Base-by-base conservation (phyloP, 64 coral and sea anemone species). In the Dendronephthya gigantea region DNA sequence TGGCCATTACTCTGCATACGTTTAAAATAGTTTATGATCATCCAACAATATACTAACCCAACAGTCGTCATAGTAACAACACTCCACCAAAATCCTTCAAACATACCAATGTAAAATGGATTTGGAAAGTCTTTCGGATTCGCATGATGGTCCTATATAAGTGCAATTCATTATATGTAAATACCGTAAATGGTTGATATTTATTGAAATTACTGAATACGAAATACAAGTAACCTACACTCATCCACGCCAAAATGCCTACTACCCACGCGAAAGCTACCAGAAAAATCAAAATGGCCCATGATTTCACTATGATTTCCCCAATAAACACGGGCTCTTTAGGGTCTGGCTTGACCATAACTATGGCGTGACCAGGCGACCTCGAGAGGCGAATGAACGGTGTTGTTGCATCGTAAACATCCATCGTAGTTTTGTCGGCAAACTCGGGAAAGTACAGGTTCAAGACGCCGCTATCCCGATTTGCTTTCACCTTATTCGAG, bases 71-170 rank as follows among this genome's bases (percentile, higher is more conserved):
- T 79, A 39, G 72, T 79, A 79, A 79, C 72, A 34, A 79, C 29
- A 79, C 72, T 79, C 72, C 72, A 79, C 72, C 72, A 79, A 35
- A 79, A 79, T 12, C 72, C 72, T 79, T 79, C 72, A 79, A 79
- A 34, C 72, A 79, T 79, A 11, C 72, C 72, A 16, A 79, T 39
- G 36, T 79, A 79, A 39, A 79, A 79, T 5, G 72, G 72, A 79
- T 79, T 79, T 36, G 72, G 72, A 29, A 79, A 79, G 3, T 79
- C 72, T 79, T 79, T 79, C 17, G 72, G 72, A 9, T 79, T 79
- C 30, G 22, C 36, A 39, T 34, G 72, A 17, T 79, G 72, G 72
- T 79, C 72, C 72, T 79, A 79, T 11, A 55, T 36, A 79, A 79
- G 10, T 14, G 8, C 19, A 79, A 79, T 66, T 15, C 55, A 62